A percentile compares a stretch with the other conserved stretches of the same genome.
Conservation (phyloP, 2,888 invertebrate species). For the Philereme transversata region DNA sequence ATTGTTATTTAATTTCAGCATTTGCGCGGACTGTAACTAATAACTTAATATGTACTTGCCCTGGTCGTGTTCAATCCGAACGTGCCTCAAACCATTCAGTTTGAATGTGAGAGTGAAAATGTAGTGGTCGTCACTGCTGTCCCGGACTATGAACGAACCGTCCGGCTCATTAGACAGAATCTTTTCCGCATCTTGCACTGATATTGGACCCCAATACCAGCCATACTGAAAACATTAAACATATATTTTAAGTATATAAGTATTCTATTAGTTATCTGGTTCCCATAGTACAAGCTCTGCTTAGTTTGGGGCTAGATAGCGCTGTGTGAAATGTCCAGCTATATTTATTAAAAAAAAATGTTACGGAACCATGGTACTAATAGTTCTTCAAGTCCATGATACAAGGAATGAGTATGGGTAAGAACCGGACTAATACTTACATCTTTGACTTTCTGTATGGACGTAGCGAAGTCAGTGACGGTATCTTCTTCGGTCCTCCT, state of each 20-base stretch:
- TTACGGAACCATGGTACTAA: not conserved
- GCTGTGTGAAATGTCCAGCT: no score
- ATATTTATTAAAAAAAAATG: no score
- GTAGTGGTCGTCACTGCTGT: slow-evolving; percentile 97
- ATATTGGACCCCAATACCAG: slow-evolving; percentile 98
- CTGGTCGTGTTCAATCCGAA: slow-evolving; percentile 97
- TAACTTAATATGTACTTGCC: slow-evolving; percentile 78
- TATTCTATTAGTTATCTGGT: no score
- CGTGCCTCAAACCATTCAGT: slow-evolving; percentile 95
- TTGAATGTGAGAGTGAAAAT: slow-evolving; percentile 97
- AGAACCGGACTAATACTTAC: slow-evolving; percentile 79
- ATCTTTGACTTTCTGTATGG: slow-evolving; percentile 96
- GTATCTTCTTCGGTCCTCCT: slow-evolving; percentile 68
- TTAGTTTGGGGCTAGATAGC: no score
- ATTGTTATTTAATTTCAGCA: no score
- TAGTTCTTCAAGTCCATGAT: no score
- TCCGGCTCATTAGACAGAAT: slow-evolving; percentile 96
- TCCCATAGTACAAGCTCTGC: no score
- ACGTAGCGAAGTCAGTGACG: slow-evolving; percentile 93
- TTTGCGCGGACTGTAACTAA: no score
- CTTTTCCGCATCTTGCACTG: slow-evolving; percentile 95
- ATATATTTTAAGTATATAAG: no score
- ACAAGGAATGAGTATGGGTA: no score
- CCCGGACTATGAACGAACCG: slow-evolving; percentile 96
- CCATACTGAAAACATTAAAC: slow-evolving; percentile 87